These are phyloP conservation scores for Orcinus orca DNA, from an alignment of 2,113 vertebrate species.

Conservation along the genomic window DNA sequence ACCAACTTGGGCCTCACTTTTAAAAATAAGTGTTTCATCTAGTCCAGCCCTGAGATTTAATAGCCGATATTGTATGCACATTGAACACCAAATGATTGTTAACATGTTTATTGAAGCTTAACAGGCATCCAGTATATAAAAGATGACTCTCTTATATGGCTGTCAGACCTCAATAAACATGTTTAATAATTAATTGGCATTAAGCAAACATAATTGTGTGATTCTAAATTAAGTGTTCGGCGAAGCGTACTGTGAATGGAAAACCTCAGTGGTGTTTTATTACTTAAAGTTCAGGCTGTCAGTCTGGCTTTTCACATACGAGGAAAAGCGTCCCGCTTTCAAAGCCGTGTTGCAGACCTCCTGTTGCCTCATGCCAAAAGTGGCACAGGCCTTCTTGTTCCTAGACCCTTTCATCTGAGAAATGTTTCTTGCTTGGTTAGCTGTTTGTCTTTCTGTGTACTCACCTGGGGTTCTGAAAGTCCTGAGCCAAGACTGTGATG, in stretches of 20 bases:
- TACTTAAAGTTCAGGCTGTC: conserved; percentile 64
- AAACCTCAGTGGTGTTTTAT: conserved; percentile 44
- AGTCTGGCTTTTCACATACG: background rate
- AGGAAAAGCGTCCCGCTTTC: background rate
- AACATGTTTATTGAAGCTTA: conserved; percentile 67
- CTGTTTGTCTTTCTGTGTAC: background rate
- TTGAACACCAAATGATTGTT: conserved; percentile 73
- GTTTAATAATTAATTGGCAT: conserved; percentile 73
- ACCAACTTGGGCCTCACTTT: conserved; percentile 25
- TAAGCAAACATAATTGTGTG: conserved; percentile 68
- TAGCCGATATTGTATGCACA: conserved; percentile 47
- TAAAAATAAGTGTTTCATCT: conserved; percentile 46
- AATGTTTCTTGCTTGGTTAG: background rate
- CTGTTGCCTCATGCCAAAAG: background rate
- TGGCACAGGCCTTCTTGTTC: background rate
- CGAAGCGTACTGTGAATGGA: background rate
- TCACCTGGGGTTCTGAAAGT: background rate
- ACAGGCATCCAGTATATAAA: conserved; percentile 59
- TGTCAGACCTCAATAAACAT: conserved; percentile 70
- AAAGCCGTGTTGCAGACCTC: background rate
- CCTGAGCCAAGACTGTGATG: background rate
- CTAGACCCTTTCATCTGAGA: background rate
- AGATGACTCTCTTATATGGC: conserved; percentile 48
- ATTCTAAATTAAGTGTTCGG: conserved; percentile 63
- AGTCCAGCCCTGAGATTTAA: conserved; percentile 23